Percentiles rank a stretch among this genome's conserved stretches.
These are phyloP conservation scores for Chymomyza amoena DNA, from an alignment of 2,888 invertebrate genomes.

Conservation along the genomic window DNA sequence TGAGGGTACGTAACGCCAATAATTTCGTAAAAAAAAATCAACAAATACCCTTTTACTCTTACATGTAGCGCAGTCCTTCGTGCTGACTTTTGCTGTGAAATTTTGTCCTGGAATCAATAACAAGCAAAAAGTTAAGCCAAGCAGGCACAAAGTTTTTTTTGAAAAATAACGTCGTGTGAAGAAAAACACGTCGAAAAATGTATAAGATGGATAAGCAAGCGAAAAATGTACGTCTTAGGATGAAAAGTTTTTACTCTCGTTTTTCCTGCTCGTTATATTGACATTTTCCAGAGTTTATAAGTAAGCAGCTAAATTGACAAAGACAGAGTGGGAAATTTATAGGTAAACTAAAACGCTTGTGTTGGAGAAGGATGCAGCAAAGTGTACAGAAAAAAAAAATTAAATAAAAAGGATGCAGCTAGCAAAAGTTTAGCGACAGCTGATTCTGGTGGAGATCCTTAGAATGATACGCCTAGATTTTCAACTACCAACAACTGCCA, in stretches of 20 bases:
- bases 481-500: no score
- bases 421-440: no score
- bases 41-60: no score
- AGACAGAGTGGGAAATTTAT: neutral
- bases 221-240: conserved; percentile 34
- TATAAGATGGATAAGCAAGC: conserved; percentile 65
- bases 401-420: no score
- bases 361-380: no score
- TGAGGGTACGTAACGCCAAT: neutral
- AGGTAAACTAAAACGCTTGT: no score
- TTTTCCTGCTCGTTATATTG: conserved; percentile 24
- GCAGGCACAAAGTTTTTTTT: conserved; percentile 1
- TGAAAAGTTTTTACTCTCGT: conserved; percentile 45
- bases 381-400: no score
- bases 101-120: neutral
- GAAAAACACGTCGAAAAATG: conserved; percentile 56
- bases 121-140: neutral
- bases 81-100: neutral
- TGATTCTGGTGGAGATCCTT: no score
- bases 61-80: neutral
- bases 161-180: conserved; percentile 40
- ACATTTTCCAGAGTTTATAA: neutral
- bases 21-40: neutral
- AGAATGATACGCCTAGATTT: no score
- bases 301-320: neutral